These are phyloP conservation scores for Tympanuchus pallidicinctus DNA, from an alignment of 2,113 vertebrate genomes.

Conservation along the genomic window DNA sequence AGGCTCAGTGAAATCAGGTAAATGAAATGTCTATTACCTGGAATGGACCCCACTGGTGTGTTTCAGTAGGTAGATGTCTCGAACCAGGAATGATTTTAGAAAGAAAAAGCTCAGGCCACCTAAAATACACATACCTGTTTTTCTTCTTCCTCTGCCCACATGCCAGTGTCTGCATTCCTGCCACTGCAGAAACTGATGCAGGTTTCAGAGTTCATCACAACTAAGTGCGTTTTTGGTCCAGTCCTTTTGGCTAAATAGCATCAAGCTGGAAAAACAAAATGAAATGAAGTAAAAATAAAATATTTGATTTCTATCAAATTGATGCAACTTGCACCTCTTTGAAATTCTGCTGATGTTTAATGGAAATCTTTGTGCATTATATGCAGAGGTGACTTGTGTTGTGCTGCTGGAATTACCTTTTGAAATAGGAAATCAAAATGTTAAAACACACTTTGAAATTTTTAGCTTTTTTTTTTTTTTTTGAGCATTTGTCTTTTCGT, in stretches of 20 bases:
- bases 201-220: neutral
- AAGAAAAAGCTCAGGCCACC: neutral
- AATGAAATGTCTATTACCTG: neutral
- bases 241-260: neutral
- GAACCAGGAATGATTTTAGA: accelerated
- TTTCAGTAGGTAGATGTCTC: neutral
- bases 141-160: neutral
- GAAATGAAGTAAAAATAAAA: accelerated
- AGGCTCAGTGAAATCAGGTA: neutral
- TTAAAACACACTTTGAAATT: neutral
- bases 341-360: neutral
- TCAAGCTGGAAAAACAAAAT: neutral
- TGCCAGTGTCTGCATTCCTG: neutral
- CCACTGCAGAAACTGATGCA: accelerated
- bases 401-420: neutral
- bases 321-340: neutral
- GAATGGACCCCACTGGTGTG: conserved; percentile 12
- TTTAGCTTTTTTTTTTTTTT: neutral
- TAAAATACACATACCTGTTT: accelerated
- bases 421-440: neutral
- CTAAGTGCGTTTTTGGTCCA: neutral
- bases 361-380: neutral
- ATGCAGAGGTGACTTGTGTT: neutral
- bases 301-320: neutral
- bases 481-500: neutral